These are phyloP conservation scores for Sphaeramia orbicularis DNA, from an alignment of 2,797 vertebrate genomes.

Conservation along the genomic window DNA sequence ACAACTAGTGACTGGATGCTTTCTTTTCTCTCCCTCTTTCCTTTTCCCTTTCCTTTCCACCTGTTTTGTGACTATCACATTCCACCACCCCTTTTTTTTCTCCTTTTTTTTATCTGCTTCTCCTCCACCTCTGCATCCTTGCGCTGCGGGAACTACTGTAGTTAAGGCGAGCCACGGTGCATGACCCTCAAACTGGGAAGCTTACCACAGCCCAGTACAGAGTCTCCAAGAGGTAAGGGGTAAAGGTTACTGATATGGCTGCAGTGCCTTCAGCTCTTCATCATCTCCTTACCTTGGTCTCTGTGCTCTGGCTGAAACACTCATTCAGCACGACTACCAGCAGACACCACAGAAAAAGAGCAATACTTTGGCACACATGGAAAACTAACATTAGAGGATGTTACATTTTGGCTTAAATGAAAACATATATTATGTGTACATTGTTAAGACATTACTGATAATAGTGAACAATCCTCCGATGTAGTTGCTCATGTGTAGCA, in stretches of 20 bases:
- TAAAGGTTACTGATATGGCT: slow-evolving; percentile 57
- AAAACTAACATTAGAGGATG: slow-evolving; percentile 25
- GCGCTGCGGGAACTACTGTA: slow-evolving; percentile 82
- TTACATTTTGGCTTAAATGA: slow-evolving; percentile 26
- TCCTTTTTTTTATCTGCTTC: slow-evolving; percentile 25
- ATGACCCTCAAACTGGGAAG: slow-evolving; percentile 97
- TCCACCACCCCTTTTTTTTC: slow-evolving; percentile 31
- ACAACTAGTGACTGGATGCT: slow-evolving; percentile 73
- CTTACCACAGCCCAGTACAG: slow-evolving; percentile 97
- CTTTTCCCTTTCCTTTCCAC: slow-evolving; percentile 43
- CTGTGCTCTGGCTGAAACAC: slow-evolving; percentile 32
- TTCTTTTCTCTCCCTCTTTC: slow-evolving; percentile 64
- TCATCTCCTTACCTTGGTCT: slow-evolving; percentile 28
- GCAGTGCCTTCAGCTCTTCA: slow-evolving; percentile 22
- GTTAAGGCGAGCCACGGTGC: slow-evolving; percentile 98
- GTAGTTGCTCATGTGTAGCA: slow-evolving; percentile 22
- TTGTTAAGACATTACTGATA: neutral
- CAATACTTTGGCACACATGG: slow-evolving; percentile 18
- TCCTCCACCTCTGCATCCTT: slow-evolving; percentile 87
- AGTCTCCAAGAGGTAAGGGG: slow-evolving; percentile 99
- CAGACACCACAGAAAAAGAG: slow-evolving; percentile 7
- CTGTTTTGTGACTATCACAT: slow-evolving; percentile 65
- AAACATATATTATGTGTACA: neutral
- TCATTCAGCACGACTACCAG: slow-evolving; percentile 12
- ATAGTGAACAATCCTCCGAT: slow-evolving; percentile 11